Conservation (phyloP, 2,113 vertebrate genomes). For the Glaucidium brasilianum region DNA sequence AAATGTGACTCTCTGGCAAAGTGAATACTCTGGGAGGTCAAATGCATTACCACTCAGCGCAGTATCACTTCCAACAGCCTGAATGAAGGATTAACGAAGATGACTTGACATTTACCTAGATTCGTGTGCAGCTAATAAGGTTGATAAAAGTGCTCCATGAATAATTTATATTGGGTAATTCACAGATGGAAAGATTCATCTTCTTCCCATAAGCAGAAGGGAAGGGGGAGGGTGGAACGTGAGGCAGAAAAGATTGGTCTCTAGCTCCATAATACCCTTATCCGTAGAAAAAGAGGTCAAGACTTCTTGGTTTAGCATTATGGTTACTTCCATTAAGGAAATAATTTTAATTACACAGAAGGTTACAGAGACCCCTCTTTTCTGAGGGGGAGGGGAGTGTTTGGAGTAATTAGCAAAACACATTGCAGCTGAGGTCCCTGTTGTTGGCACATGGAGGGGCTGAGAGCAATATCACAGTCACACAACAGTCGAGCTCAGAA, state of each 20-base stretch:
- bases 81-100: conserved; percentile 52
- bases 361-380: background rate
- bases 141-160: conserved; percentile 62
- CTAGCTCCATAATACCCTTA: background rate
- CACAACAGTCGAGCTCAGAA: background rate
- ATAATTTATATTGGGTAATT: conserved; percentile 59
- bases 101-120: conserved; percentile 68
- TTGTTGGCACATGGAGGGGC: background rate
- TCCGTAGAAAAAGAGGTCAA: background rate
- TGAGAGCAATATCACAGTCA: background rate
- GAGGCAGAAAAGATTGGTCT: background rate
- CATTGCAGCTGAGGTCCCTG: background rate
- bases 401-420: background rate
- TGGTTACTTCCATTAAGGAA: background rate
- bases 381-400: background rate
- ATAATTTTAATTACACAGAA: background rate
- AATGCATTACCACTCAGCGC: background rate
- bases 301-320: background rate
- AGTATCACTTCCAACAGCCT: conserved; percentile 17
- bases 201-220: conserved; percentile 28
- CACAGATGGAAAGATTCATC: conserved; percentile 49
- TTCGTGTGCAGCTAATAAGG: conserved; percentile 57
- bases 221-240: background rate
- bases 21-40: conserved; percentile 29
- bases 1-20: background rate